These are phyloP conservation scores for Porites cylindrica DNA, from an alignment of 92 coral and sea anemone species.

Conservation along the genomic window DNA sequence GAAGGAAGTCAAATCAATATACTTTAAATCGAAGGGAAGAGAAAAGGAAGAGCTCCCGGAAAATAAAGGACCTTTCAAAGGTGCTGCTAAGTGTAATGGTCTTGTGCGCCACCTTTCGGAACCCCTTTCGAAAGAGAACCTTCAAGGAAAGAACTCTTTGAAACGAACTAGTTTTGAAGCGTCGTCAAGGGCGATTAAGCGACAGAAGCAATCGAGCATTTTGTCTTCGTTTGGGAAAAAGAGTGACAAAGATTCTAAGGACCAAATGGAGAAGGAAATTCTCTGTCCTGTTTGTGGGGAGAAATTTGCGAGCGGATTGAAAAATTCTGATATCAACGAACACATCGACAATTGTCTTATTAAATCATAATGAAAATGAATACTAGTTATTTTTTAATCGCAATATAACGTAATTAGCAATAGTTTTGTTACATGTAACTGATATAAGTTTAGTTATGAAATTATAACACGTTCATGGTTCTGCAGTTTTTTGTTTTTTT, in stretches of 20 bases:
- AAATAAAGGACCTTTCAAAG: not conserved
- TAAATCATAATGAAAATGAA: slow-evolving; percentile 5
- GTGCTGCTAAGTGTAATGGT: not conserved
- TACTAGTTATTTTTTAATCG: no score
- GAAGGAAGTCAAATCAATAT: slow-evolving; percentile 24
- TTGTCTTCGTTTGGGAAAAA: slow-evolving; percentile 64
- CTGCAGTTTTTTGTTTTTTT: no score
- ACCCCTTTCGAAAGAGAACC: slow-evolving; percentile 29
- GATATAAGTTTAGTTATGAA: no score
- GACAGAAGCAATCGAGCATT: slow-evolving; percentile 79
- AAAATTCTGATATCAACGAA: slow-evolving; percentile 79
- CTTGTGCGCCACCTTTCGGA: slow-evolving; percentile 16
- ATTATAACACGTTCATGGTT: no score
- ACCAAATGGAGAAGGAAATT: slow-evolving; percentile 43
- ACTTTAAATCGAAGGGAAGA: slow-evolving; percentile 15
- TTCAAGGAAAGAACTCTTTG: slow-evolving; percentile 46
- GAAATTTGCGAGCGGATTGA: slow-evolving; percentile 71
- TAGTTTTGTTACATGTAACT: no score
- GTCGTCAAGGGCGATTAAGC: slow-evolving; percentile 39
- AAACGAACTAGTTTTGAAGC: slow-evolving; percentile 58
- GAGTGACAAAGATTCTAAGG: slow-evolving; percentile 22
- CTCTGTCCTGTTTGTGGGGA: slow-evolving; percentile 90
- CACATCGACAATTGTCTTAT: slow-evolving; percentile 90
- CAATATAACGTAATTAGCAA: no score
- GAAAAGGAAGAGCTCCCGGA: not conserved